Conservation (phyloP, 2,113 vertebrate species). For the Herpailurus yagouaroundi region DNA sequence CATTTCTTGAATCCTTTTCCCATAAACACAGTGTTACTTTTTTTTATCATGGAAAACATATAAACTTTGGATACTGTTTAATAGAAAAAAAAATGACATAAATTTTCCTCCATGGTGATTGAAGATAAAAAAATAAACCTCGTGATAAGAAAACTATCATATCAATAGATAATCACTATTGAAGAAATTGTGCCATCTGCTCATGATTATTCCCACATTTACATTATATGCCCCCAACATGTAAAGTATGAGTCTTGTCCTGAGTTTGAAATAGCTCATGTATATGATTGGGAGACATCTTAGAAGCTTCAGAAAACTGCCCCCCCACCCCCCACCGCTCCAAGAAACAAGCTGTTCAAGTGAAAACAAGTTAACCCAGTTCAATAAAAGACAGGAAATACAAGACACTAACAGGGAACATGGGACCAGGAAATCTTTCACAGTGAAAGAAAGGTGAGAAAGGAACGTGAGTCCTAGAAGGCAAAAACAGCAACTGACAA, state of each 20-base stretch:
- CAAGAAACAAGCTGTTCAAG: not conserved
- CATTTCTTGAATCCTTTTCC: not conserved
- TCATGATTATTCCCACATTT: not conserved
- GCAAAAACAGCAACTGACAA: not conserved
- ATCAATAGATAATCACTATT: not conserved
- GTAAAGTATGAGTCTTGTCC: not conserved
- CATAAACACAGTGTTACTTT: not conserved
- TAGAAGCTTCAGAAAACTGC: not conserved
- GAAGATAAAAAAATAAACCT: not conserved
- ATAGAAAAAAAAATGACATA: not conserved
- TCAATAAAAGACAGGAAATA: not conserved
- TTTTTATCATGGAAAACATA: not conserved
- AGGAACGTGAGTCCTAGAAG: not conserved
- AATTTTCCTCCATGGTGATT: not conserved
- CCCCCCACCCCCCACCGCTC: no score
- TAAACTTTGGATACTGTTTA: not conserved
- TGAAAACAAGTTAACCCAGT: not conserved
- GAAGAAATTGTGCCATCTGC: not conserved
- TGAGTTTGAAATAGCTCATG: not conserved
- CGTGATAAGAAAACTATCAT: not conserved
- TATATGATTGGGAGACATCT: not conserved
- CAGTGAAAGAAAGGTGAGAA: not conserved
- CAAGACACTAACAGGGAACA: accelerated
- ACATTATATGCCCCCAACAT: not conserved
- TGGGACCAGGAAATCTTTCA: no score